Conservation (phyloP, 2,888 invertebrate genomes). For the Eretmocerus hayati region DNA sequence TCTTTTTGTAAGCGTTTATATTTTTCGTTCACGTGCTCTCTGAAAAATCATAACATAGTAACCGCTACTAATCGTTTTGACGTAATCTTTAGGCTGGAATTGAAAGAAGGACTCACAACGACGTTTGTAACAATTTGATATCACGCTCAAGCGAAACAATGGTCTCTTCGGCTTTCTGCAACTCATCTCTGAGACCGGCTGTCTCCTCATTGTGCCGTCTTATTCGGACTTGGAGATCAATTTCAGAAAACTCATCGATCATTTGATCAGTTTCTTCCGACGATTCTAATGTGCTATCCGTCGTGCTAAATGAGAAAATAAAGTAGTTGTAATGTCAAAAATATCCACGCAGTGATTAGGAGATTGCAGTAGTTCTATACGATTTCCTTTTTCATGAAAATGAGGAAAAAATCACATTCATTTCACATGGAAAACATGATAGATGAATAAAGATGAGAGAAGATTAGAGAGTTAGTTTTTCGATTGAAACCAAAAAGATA, state of each 20-base stretch:
- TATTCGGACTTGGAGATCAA: conserved; percentile 27
- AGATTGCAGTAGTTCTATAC: too few species aligned
- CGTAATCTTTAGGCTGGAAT: neutral
- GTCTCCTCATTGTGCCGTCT: conserved; percentile 29
- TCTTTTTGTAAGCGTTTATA: conserved; percentile 25
- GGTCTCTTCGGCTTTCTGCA: conserved; percentile 26
- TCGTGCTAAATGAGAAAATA: conserved; percentile 11
- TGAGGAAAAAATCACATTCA: too few species aligned
- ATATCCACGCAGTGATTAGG: too few species aligned
- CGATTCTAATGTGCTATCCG: conserved; percentile 19
- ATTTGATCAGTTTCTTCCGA: conserved; percentile 13
- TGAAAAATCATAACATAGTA: conserved; percentile 9
- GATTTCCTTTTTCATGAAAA: too few species aligned
- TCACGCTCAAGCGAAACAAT: conserved; percentile 8
- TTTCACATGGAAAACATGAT: too few species aligned
- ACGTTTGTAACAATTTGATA: conserved; percentile 1
- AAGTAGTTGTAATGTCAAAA: too few species aligned
- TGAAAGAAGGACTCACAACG: conserved; percentile 14
- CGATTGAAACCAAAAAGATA: neutral
- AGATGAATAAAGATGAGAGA: too few species aligned
- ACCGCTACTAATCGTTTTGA: neutral
- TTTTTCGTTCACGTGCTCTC: conserved; percentile 25
- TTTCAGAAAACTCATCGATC: conserved; percentile 11
- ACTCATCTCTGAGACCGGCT: conserved; percentile 25
- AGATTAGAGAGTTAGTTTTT: neutral